Percentiles rank a stretch among this genome's conserved stretches.
Conservation (phyloP, 2,797 vertebrate species). For the Gobionotothen gibberifrons region DNA sequence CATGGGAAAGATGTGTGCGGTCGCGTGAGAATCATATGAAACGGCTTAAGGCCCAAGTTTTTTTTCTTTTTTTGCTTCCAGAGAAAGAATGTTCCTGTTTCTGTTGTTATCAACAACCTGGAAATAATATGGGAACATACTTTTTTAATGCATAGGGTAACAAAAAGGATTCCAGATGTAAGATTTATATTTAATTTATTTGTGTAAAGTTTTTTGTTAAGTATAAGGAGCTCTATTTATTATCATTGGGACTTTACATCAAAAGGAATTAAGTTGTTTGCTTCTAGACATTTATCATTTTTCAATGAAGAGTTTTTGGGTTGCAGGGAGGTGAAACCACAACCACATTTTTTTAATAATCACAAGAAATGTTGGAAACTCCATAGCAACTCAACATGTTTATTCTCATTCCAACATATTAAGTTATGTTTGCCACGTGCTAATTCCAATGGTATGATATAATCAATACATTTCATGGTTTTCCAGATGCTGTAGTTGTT, state of each 20-base stretch:
- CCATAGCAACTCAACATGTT: background rate
- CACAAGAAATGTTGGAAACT: background rate
- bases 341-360: background rate
- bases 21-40: conserved; percentile 89
- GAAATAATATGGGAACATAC: background rate
- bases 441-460: too few relatives aligned
- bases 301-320: background rate
- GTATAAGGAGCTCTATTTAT: background rate
- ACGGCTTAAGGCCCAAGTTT: conserved; percentile 76
- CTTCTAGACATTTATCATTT: background rate
- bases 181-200: background rate
- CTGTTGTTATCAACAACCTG: conserved; percentile 22
- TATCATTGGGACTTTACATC: background rate
- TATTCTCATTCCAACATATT: background rate
- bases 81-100: conserved; percentile 33
- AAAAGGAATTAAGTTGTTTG: background rate
- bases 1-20: conserved; percentile 45
- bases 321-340: background rate
- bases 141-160: background rate
- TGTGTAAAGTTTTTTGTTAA: background rate
- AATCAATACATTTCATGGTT: background rate
- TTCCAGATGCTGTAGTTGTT: background rate
- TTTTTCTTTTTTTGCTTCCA: background rate
- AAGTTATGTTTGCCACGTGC: background rate
- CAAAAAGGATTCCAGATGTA: too few relatives aligned